Base-by-base conservation (phyloP, 2,888 invertebrate genomes). In the Gastrophysa polygoni region DNA sequence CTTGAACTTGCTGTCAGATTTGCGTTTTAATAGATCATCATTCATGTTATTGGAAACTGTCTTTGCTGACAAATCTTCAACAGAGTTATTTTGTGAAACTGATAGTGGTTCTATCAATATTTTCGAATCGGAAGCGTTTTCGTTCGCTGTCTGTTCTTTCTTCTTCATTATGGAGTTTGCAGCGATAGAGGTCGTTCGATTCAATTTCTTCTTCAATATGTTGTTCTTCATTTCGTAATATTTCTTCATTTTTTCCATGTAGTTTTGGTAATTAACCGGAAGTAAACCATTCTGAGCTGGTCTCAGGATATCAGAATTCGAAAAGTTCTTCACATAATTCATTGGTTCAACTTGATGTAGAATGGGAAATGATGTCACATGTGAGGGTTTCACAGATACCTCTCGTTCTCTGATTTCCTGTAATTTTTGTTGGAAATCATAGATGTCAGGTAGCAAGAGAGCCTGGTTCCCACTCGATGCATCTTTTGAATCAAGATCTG, bases 381-480 rank as follows among this genome's bases (percentile, higher is more conserved):
- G 46, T 10, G 55, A 47, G n/a, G 55, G 50, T 10, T 43, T 8
- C n/a, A n/a, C 38, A 50, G 10, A 47, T 57, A 54, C 32, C 38
- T 68, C 57, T 10, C 14, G 5, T 20, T 62, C 59, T 46, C 62
- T 61, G 4, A 65, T 21, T 52, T 68, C 63, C 57, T 71, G 59
- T 28, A 77, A 54, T 54, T 68, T 72, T 50, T 73, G 68, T n/a
- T 68, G 59, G 50, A 77, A 71, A 28, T 74, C 71, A 17, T 71
- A 68, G 17, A 64, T 65, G 5, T 65, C 68, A 14, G 74, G 73
- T 14, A 76, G 29, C 1, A 75, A 61, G 2, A 77, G 68, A 5
- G 71, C 70, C 56, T 71, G 75, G 34, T 69, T 74, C 4, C 77
- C 77, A 18, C 73, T 73, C 17, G 75, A 68, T 18, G 68, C 74